Evolutionary conservation across 2,797 vertebrate species (phyloP).

Genomic region (Catharus ustulatus): DNA sequence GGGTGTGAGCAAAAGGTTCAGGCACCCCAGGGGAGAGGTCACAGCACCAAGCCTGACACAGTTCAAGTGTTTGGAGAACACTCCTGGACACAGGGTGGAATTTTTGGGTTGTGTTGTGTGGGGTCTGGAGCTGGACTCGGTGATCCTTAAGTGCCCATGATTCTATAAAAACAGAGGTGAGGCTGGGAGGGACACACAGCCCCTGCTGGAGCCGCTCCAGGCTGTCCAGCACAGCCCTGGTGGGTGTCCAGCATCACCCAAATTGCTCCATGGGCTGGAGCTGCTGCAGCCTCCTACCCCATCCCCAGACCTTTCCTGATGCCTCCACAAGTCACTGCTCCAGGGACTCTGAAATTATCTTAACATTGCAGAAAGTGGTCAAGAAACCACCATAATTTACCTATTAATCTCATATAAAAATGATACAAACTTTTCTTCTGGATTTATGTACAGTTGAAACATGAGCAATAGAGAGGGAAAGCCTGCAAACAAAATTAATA

Average conservation of each 20-base stretch:
- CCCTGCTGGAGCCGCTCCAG: background rate
- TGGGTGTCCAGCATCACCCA: background rate
- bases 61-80: fast-evolving
- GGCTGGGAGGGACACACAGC: background rate
- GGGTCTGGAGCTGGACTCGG: background rate
- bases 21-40: no score
- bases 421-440: background rate
- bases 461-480: background rate
- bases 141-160: background rate
- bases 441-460: background rate
- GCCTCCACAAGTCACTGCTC: background rate
- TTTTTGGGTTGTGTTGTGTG: background rate
- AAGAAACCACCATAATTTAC: background rate
- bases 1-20: background rate
- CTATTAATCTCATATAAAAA: background rate
- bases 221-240: background rate
- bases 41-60: background rate
- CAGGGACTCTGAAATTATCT: background rate
- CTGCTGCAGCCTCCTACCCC: background rate
- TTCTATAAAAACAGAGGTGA: background rate
- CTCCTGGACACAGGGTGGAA: background rate
- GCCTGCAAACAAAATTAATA: background rate
- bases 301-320: background rate
- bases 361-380: background rate
- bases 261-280: background rate